These are phyloP conservation scores for Drosophila pectinifera DNA, from an alignment of 1,140 invertebrate genomes.

Conservation along the genomic window DNA sequence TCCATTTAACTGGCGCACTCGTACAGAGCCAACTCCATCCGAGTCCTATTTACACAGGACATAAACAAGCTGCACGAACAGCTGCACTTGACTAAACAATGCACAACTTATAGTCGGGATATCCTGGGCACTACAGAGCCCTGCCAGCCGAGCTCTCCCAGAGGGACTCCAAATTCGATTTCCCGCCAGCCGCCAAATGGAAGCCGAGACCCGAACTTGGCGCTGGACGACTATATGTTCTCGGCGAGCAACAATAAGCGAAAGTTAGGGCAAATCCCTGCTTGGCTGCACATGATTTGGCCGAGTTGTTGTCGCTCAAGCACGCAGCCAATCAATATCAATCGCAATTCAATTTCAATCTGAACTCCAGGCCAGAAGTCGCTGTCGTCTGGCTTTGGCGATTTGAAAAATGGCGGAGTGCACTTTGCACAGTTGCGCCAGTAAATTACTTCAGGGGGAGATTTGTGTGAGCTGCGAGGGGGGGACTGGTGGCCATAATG, in stretches of 20 bases:
- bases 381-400: constrained; percentile 56
- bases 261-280: constrained; percentile 72
- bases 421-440: constrained; percentile 70
- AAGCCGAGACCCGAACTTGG: constrained; percentile 15
- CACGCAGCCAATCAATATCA: constrained; percentile 82
- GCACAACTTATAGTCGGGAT: constrained; percentile 49
- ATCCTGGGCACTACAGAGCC: constrained; percentile 17
- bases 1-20: constrained; percentile 27
- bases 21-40: not conserved
- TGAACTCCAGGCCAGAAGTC: constrained; percentile 77
- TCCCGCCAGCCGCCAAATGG: constrained; percentile 55
- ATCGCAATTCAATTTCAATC: constrained; percentile 83
- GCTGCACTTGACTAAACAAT: constrained; percentile 81
- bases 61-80: constrained; percentile 73
- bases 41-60: constrained; percentile 60
- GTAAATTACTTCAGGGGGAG: constrained; percentile 75
- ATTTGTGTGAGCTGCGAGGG: constrained; percentile 60
- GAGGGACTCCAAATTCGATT: constrained; percentile 72
- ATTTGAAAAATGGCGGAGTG: constrained; percentile 79
- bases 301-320: constrained; percentile 77
- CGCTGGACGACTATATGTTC: constrained; percentile 14
- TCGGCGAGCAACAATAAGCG: constrained; percentile 65
- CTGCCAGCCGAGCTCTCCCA: constrained; percentile 3
- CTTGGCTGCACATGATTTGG: constrained; percentile 69
- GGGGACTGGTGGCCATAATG: constrained; percentile 63